Conservation (phyloP, 2,888 invertebrate species). For the Agrilus cyanescens region DNA sequence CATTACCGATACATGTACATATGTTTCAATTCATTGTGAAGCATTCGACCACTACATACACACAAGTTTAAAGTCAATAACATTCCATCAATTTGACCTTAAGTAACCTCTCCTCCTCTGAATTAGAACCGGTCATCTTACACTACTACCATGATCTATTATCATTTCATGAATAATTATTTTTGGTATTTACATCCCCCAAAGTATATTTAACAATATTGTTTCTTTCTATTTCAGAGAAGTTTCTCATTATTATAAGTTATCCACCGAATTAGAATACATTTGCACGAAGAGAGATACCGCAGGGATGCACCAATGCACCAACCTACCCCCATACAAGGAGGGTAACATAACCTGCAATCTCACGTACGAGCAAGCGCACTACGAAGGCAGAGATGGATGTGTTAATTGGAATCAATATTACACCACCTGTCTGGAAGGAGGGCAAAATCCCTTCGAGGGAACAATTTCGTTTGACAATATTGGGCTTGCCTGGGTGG, state of each 20-base stretch:
- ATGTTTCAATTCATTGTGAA: too few relatives aligned
- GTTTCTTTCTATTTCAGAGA: conserved; percentile 33
- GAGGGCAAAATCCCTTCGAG: conserved; percentile 93
- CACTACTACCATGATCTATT: neutral
- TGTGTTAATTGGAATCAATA: conserved; percentile 99
- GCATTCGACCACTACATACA: too few relatives aligned
- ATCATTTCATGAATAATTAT: too few relatives aligned
- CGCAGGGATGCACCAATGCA: conserved; percentile 89
- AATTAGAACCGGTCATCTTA: too few relatives aligned
- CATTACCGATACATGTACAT: neutral
- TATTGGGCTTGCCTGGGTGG: conserved; percentile 99
- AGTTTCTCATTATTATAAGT: conserved; percentile 74
- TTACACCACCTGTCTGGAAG: conserved; percentile 87
- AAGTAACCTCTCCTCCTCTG: too few relatives aligned
- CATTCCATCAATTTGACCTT: too few relatives aligned
- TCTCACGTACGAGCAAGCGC: conserved; percentile 40
- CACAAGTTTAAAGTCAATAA: too few relatives aligned
- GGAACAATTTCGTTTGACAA: conserved; percentile 99
- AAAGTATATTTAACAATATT: too few relatives aligned
- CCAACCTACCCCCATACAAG: conserved; percentile 67
- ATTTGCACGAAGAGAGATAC: conserved; percentile 90
- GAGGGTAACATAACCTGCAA: conserved; percentile 67
- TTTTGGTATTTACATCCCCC: too few relatives aligned
- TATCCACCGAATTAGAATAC: conserved; percentile 86
- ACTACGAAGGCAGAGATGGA: conserved; percentile 36